Percentiles rank a stretch among this genome's conserved stretches.
phyloP scores from a whole-genome alignment of 1,140 invertebrate genomes.

The Drosophila nigromelanica region DNA sequence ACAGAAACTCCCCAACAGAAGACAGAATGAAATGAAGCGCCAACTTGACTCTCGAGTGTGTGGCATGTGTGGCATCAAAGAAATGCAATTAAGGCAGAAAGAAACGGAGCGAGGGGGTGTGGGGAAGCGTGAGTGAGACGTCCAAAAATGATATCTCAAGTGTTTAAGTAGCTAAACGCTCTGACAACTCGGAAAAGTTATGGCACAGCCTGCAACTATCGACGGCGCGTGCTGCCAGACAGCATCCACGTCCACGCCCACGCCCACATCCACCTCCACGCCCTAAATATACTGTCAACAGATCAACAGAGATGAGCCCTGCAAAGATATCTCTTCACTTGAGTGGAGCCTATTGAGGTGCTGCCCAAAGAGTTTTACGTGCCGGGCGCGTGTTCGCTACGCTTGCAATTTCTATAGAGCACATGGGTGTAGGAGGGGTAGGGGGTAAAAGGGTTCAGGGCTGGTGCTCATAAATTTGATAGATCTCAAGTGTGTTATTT shows the following conservation, averaged over 20 bases:
- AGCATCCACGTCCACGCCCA: slow-evolving; percentile 20
- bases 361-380: slow-evolving; percentile 36
- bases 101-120: not conserved
- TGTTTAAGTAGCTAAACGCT: slow-evolving; percentile 78
- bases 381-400: slow-evolving; percentile 24
- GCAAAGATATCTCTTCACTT: slow-evolving; percentile 50
- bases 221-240: slow-evolving; percentile 63
- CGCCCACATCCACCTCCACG: slow-evolving; percentile 21
- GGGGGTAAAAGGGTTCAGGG: slow-evolving; percentile 65
- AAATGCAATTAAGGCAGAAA: slow-evolving; percentile 70
- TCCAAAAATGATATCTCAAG: slow-evolving; percentile 67
- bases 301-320: slow-evolving; percentile 14
- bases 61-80: slow-evolving; percentile 78
- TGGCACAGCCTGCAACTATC: slow-evolving; percentile 67
- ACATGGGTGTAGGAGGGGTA: not conserved
- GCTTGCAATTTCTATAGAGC: slow-evolving; percentile 52
- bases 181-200: slow-evolving; percentile 72
- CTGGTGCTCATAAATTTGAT: slow-evolving; percentile 73
- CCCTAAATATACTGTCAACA: slow-evolving; percentile 71
- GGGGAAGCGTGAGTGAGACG: not conserved
- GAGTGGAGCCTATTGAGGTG: slow-evolving; percentile 37
- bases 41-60: slow-evolving; percentile 64
- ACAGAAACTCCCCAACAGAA: slow-evolving; percentile 16
- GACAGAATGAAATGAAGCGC: slow-evolving; percentile 64
- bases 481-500: slow-evolving; percentile 62